phyloP scores from a whole-genome alignment of 2,113 vertebrate species.

The Triplophysa siluroides region DNA sequence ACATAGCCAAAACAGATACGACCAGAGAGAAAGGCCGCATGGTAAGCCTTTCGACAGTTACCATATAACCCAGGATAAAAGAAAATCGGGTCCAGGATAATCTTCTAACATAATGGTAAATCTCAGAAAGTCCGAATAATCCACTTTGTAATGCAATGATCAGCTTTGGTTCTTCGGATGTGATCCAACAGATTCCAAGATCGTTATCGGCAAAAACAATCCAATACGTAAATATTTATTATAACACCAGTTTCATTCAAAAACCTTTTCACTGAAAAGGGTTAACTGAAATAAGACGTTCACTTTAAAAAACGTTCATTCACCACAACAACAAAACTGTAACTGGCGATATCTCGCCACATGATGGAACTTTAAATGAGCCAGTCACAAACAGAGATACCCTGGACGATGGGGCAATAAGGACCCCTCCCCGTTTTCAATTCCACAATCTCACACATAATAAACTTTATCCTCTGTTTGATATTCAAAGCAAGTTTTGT shows the following conservation, averaged over 20 bases:
- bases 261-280: not conserved
- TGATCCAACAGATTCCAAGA: not conserved
- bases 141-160: not conserved
- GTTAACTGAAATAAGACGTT: not conserved
- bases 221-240: not conserved
- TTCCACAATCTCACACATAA: slow-evolving; percentile 55
- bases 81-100: not conserved
- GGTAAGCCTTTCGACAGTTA: not conserved
- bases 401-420: slow-evolving; percentile 53
- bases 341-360: not conserved
- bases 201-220: slow-evolving; percentile 9
- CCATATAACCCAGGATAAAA: not conserved
- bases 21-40: slow-evolving; percentile 62
- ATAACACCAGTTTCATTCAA: not conserved
- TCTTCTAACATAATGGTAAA: not conserved
- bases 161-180: too few relatives aligned
- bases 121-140: not conserved
- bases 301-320: not conserved
- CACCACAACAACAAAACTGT: not conserved
- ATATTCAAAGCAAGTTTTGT: slow-evolving; percentile 70
- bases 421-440: slow-evolving; percentile 54
- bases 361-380: slow-evolving; percentile 59
- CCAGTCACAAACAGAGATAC: slow-evolving; percentile 42
- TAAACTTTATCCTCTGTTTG: slow-evolving; percentile 59
- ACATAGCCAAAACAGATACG: slow-evolving; percentile 60